Conservation (phyloP, 53 echinoderm and acorn worm genomes). For the Holothuria scabra region DNA sequence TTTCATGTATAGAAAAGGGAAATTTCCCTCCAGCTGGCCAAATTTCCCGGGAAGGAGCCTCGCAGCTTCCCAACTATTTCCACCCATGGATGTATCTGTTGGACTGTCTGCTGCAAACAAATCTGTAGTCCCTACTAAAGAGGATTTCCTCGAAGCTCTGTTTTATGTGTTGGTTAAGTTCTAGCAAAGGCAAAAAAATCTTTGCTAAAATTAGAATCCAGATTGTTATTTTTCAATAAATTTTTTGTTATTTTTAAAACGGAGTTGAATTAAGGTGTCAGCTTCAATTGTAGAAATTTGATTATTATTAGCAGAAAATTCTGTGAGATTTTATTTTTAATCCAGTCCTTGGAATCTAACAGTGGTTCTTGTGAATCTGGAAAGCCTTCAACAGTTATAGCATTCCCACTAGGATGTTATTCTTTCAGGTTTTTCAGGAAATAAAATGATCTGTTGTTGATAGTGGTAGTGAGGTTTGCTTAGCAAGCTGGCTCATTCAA, state of each 20-base stretch:
- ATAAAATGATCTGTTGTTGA: not conserved
- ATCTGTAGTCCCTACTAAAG: conserved; percentile 21
- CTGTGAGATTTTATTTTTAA: not conserved
- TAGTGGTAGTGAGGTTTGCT: not conserved
- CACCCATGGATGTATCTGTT: not conserved
- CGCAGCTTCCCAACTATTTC: too few species aligned
- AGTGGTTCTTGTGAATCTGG: not conserved
- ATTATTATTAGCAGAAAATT: conserved; percentile 3
- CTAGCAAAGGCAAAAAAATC: not conserved
- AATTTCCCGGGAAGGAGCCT: too few species aligned
- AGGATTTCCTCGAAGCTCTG: conserved; percentile 11
- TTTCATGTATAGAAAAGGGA: too few species aligned
- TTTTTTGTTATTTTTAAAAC: not conserved
- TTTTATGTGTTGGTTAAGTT: not conserved
- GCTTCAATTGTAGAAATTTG: not conserved
- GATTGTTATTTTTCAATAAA: conserved; percentile 5
- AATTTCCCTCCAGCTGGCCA: too few species aligned
- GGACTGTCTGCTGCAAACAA: not conserved
- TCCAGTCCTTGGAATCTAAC: not conserved
- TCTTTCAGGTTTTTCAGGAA: not conserved
- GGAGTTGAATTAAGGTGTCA: not conserved
- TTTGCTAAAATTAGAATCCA: not conserved
- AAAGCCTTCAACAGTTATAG: not conserved
- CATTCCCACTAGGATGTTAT: not conserved
- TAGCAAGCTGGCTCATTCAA: too few species aligned